Evolutionary conservation across 2,888 invertebrate genomes (phyloP).

Genomic region (Callyntrura sp.): DNA sequence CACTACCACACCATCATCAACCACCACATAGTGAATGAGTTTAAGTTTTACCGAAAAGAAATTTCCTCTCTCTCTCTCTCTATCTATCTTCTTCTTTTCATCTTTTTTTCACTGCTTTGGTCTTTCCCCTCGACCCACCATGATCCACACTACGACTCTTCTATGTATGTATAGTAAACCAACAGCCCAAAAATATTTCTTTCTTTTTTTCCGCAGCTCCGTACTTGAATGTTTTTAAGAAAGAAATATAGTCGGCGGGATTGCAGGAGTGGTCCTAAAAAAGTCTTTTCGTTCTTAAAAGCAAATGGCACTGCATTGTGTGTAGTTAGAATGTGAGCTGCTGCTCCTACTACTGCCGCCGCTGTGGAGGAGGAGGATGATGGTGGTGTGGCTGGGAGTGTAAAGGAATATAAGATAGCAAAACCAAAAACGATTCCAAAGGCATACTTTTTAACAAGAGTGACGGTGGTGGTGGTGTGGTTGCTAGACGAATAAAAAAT

Average conservation of each 20-base stretch:
- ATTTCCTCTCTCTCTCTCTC: neutral
- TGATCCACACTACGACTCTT: neutral
- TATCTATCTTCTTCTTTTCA: neutral
- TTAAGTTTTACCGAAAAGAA: conserved; percentile 22
- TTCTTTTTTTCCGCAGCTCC: no score
- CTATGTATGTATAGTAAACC: neutral
- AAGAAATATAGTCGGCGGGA: neutral
- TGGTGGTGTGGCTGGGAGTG: neutral
- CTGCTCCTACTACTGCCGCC: conserved; percentile 27
- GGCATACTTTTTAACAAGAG: neutral
- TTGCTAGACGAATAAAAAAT: conserved; percentile 17
- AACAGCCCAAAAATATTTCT: no score
- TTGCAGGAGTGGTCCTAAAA: neutral
- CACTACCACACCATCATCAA: conserved; percentile 1
- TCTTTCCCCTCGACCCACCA: neutral
- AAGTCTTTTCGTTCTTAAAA: neutral
- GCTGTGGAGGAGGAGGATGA: neutral
- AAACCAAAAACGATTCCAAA: conserved; percentile 35
- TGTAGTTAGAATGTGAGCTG: conserved; percentile 26
- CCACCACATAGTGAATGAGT: neutral
- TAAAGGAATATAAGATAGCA: neutral
- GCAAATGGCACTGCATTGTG: conserved; percentile 33
- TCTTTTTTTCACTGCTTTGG: neutral
- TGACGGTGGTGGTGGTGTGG: conserved; percentile 21
- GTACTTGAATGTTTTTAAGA: neutral